These are phyloP conservation scores for Petrocephalus sullivani DNA, from an alignment of 2,797 vertebrate genomes.

Conservation along the genomic window DNA sequence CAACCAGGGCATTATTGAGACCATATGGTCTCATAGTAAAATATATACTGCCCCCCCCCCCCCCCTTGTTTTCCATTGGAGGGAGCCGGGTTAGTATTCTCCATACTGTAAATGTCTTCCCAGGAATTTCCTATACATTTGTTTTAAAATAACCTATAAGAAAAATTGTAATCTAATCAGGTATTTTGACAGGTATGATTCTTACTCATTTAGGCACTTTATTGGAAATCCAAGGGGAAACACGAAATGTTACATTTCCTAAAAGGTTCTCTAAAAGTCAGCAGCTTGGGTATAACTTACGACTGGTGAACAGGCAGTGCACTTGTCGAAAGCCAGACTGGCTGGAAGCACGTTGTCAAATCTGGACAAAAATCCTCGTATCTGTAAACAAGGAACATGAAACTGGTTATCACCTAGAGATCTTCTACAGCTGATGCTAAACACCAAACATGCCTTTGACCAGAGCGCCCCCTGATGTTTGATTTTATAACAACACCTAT, in stretches of 20 bases:
- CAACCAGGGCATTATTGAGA: conserved; percentile 58
- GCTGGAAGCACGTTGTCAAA: conserved; percentile 97
- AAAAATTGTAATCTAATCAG: not conserved
- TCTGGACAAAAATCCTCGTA: conserved; percentile 91
- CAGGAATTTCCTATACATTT: not conserved
- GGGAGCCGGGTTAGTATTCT: not conserved
- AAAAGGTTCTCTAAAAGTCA: not conserved
- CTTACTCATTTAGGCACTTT: not conserved
- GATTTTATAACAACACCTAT: not conserved
- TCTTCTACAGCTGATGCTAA: conserved; percentile 9
- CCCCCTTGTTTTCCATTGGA: not conserved
- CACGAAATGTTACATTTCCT: not conserved
- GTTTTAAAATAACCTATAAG: not conserved
- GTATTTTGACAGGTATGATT: not conserved
- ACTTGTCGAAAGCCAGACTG: conserved; percentile 96
- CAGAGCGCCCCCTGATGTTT: conserved; percentile 52
- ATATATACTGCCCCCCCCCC: conserved; percentile 36
- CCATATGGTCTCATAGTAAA: conserved; percentile 48
- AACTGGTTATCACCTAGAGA: conserved; percentile 24
- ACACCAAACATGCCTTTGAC: conserved; percentile 11
- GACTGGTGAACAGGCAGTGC: conserved; percentile 90
- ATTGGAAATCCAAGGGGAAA: not conserved
- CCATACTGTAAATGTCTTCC: conserved; percentile 3
- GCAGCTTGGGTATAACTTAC: conserved; percentile 61
- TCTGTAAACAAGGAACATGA: conserved; percentile 59